Conservation (phyloP, 2,113 vertebrate genomes). For the Ptilorrhoa leucosticta region DNA sequence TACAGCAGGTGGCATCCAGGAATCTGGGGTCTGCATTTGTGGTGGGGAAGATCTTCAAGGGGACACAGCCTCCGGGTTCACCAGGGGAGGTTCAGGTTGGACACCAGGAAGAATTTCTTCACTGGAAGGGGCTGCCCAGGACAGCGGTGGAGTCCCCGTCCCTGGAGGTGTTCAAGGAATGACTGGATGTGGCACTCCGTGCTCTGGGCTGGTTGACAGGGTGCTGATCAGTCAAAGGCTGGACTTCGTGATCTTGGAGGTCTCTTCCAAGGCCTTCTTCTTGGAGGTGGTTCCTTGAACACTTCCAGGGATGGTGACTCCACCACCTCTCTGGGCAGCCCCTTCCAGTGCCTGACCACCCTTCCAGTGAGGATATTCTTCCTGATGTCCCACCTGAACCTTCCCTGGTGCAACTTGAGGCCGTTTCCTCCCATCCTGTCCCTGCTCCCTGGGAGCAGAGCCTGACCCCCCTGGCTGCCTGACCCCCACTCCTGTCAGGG, state of each 20-base stretch:
- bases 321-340: background rate
- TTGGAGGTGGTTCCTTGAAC: background rate
- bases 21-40: background rate
- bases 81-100: background rate
- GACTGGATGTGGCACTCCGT: background rate
- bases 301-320: background rate
- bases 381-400: background rate
- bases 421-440: rapidly evolving
- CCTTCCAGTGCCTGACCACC: background rate
- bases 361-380: background rate
- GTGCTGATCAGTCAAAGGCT: background rate
- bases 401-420: rapidly evolving
- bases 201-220: background rate
- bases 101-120: background rate
- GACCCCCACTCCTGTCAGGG: background rate
- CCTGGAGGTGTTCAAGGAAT: background rate
- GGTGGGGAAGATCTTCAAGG: background rate
- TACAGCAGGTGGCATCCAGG: background rate
- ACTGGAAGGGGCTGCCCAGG: background rate
- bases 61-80: background rate
- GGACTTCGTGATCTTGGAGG: background rate
- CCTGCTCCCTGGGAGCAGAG: background rate
- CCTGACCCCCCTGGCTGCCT: rapidly evolving
- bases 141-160: background rate
- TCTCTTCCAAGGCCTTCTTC: background rate